phyloP scores from a whole-genome alignment of 2,888 invertebrate species.

The Sphecodes monilicornis region DNA sequence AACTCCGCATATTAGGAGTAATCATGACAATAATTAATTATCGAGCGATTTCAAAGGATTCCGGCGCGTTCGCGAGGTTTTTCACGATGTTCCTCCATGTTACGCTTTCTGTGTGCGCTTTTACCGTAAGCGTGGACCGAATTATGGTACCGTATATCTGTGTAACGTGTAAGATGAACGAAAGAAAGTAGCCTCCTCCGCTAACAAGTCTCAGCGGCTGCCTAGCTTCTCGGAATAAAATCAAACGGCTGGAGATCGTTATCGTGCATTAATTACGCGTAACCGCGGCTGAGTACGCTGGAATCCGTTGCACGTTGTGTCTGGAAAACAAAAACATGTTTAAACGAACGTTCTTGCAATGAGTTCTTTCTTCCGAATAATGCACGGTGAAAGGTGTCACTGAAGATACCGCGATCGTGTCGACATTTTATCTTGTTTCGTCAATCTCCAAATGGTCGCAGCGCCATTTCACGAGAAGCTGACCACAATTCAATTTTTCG shows the following conservation, averaged over 20 bases:
- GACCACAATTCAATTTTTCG: no score
- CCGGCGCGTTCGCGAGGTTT: neutral
- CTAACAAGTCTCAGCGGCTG: neutral
- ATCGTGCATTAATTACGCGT: conserved; percentile 30
- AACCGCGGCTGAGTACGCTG: neutral
- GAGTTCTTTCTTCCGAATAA: conserved; percentile 66
- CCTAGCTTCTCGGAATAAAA: neutral
- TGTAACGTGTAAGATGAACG: conserved; percentile 13
- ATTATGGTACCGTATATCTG: conserved; percentile 14
- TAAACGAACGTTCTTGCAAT: conserved; percentile 13
- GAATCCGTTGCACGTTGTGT: neutral
- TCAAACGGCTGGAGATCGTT: conserved; percentile 12
- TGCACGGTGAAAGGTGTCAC: conserved; percentile 76
- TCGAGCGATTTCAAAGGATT: neutral
- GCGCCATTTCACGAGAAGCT: no score
- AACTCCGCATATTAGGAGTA: neutral
- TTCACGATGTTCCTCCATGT: conserved; percentile 16
- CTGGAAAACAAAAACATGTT: neutral
- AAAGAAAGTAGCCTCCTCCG: conserved; percentile 50
- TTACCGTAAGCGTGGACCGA: conserved; percentile 41
- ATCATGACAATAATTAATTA: neutral
- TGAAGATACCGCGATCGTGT: conserved; percentile 52
- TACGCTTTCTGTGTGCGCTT: conserved; percentile 52
- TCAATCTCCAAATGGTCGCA: no score
- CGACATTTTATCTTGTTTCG: conserved; percentile 50